Percentiles rank a stretch among this genome's conserved stretches.
These are phyloP conservation scores for Trachelus troglodyta DNA, from an alignment of 2,888 invertebrate species.

Conservation along the genomic window DNA sequence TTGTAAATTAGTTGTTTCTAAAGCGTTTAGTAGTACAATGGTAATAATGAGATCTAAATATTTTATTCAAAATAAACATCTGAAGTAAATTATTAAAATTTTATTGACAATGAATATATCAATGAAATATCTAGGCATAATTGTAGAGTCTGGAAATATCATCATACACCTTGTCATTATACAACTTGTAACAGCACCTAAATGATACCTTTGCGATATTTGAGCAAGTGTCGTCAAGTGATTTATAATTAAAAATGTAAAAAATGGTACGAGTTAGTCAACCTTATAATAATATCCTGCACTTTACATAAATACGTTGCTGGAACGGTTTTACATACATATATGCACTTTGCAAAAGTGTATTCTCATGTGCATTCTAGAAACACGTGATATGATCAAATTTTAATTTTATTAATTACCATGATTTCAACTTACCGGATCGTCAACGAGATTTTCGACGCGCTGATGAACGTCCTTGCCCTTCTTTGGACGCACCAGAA, in stretches of 20 bases:
- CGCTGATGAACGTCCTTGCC: conserved; percentile 69
- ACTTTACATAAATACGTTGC: too few species aligned
- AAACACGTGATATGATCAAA: neutral
- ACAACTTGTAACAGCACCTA: too few species aligned
- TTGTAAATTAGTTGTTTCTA: neutral
- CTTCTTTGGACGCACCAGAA: conserved; percentile 71
- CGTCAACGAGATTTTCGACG: conserved; percentile 68
- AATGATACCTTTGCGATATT: too few species aligned
- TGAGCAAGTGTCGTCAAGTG: too few species aligned
- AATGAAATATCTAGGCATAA: neutral
- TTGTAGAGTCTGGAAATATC: too few species aligned
- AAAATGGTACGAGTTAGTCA: too few species aligned
- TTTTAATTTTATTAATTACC: neutral
- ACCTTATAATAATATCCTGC: too few species aligned
- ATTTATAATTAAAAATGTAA: too few species aligned
- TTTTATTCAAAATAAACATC: neutral
- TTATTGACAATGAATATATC: neutral
- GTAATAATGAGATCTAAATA: neutral
- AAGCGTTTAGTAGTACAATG: neutral
- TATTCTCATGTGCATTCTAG: neutral
- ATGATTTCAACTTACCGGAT: conserved; percentile 46
- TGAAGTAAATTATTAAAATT: neutral
- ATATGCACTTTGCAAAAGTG: too few species aligned
- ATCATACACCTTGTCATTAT: too few species aligned
- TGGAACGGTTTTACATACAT: too few species aligned